Base-by-base conservation (phyloP, 2,888 invertebrate species). In the Heliconius ismenius region DNA sequence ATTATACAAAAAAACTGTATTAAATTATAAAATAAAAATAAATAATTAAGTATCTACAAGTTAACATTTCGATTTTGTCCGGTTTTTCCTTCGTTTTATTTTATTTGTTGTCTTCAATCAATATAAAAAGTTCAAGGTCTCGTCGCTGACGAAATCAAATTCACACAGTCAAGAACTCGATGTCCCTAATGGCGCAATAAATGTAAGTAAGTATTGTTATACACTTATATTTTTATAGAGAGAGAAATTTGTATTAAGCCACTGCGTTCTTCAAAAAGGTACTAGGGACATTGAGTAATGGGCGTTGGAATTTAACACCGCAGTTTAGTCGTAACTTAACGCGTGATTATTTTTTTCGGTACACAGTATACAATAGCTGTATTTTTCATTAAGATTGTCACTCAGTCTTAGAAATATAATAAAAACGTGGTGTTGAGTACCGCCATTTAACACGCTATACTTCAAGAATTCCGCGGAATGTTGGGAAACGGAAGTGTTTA, bases 91-190 rank as follows among this genome's bases (percentile, higher is more conserved):
- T 13, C 28, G 32, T 58, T 21, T 70, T n/a, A 32, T 32, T 26
- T 49, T 68, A 26, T 24, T 49, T 49, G 9, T 69, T 70, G 54
- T 32, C n/a, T 67, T 67, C 39, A 58, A 28, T n/a, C 32, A 7
- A 58, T 54, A 28, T 54, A 70, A 54, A 70, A 70, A 70, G 32
- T 70, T 70, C 54, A 70, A 70, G 70, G 70, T 70, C 4, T n/a
- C 28, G 21, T 28, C 18, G 43, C 43, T 49, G 43, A 49, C 43
- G 43, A 49, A 49, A 49, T 49, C 43, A 49, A 49, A 49, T 49
- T 49, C 43, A 18, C 43, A 49, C 43, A 49, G 18, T 43, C 18
- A 43, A 64, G 32, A 64, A 21, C 11, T 64, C n/a, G 32, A 13
- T 64, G 18, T 64, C 11, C n/a, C n/a, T 64, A 36, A 64, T 64